Evolutionary conservation across 2,797 vertebrate species (phyloP).

Genomic region (Myioborus miniatus): DNA sequence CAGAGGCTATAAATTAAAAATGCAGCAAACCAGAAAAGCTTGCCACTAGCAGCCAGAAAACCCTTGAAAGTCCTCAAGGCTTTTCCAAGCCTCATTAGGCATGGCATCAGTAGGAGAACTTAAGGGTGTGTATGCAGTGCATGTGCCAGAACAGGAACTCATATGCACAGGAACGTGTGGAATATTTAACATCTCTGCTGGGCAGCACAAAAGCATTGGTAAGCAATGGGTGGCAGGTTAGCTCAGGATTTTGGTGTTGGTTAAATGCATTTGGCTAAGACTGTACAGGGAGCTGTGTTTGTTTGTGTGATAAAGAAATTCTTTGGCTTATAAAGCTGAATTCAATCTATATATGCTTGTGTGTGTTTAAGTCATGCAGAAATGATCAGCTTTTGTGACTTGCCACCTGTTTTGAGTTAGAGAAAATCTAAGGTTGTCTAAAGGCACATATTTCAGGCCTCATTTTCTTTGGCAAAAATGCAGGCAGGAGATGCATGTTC

Average conservation of each 20-base stretch:
- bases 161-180: accelerated
- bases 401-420: constrained; percentile 39
- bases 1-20: background rate
- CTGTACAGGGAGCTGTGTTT: background rate
- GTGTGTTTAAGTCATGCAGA: background rate
- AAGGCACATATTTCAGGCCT: background rate
- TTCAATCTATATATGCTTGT: background rate
- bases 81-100: background rate
- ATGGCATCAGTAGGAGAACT: background rate
- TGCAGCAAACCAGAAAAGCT: background rate
- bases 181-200: background rate
- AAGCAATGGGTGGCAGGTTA: background rate
- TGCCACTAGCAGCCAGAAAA: background rate
- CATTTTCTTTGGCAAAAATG: background rate
- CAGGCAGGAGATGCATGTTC: background rate
- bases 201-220: background rate
- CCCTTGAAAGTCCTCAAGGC: background rate
- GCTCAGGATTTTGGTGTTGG: background rate
- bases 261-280: background rate
- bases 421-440: background rate
- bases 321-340: background rate
- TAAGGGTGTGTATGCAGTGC: background rate
- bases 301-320: background rate
- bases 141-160: background rate
- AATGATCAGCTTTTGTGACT: background rate